Evolutionary conservation across 2,888 invertebrate species (phyloP), one percentile per base, ranked within the genome.

Genomic region (Cephus spinipes): DNA sequence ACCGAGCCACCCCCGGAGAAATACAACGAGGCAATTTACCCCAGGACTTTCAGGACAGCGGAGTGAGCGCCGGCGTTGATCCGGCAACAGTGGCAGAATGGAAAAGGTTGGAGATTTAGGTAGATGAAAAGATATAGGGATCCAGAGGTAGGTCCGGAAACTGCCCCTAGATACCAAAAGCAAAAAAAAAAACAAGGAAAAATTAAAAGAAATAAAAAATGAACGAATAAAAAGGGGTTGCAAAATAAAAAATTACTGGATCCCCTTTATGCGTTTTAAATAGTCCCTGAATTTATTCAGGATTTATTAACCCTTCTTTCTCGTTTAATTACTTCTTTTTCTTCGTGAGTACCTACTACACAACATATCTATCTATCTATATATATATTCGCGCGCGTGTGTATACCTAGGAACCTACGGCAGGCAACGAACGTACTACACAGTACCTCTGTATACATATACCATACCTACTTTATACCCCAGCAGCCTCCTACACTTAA

Each of bases 211-310:
- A 40, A 40, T 23, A 40, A 15, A 40, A 40, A 40, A 40, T 15
- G 1, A 40, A 23, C 40, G 40, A 23, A 15, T 36, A 36, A 36
- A 36, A 40, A 9, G 23, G 71, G 71, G 71, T 9, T 11, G 71
- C 12, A 3, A 23, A 71, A 71, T 33, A 33, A 71, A 33, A 71
- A 71, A 33, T 15, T 32, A 12, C 32, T 15, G 9, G 15, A 33
- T 31, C 35, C 15, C 35, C 15, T 76, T 78, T 78, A 71, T 76
- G 69, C 15, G n/a, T 75, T 78, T 75, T 75, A 55, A 78, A 75
- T 78, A 71, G 33, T 77, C 12, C 9, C 75, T 73, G 34, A 71
- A 75, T 76, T 78, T 55, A 75, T 55, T 55, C 15, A 69, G 33
- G 31, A 9, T 33, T 76, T 55, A 34, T 40, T 75, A 76, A 76